Conservation (phyloP, 2,113 vertebrate genomes). For the Columbina picui region DNA sequence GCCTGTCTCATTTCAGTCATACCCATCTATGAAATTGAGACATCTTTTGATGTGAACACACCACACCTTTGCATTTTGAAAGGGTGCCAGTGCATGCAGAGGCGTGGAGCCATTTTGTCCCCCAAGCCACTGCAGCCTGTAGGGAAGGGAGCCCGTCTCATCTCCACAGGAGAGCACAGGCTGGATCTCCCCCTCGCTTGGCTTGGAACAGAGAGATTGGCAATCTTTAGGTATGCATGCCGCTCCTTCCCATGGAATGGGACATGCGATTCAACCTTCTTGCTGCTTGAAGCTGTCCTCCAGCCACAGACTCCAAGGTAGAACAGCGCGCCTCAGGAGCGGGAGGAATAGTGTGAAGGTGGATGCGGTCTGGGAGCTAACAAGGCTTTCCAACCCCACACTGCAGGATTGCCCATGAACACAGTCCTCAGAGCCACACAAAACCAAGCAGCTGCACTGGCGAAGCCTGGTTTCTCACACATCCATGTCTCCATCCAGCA, state of each 20-base stretch:
- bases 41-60: neutral
- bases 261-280: neutral
- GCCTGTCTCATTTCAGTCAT: neutral
- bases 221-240: neutral
- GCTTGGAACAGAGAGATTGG: neutral
- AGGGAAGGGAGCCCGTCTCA: neutral
- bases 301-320: neutral
- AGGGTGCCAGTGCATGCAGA: accelerated
- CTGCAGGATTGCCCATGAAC: accelerated
- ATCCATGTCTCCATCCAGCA: neutral
- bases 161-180: neutral
- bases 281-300: neutral
- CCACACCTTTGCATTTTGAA: neutral
- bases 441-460: accelerated
- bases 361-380: neutral
- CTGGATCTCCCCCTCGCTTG: neutral
- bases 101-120: neutral
- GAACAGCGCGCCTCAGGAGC: accelerated
- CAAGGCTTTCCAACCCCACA: neutral
- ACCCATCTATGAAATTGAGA: neutral
- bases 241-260: neutral
- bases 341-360: neutral
- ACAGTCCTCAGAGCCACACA: neutral
- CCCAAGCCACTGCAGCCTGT: accelerated
- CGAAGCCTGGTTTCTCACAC: neutral